A percentile compares a stretch with the other conserved stretches of the same genome.
phyloP scores from a whole-genome alignment of 1,140 invertebrate species.

The Tetraneura akinire region DNA sequence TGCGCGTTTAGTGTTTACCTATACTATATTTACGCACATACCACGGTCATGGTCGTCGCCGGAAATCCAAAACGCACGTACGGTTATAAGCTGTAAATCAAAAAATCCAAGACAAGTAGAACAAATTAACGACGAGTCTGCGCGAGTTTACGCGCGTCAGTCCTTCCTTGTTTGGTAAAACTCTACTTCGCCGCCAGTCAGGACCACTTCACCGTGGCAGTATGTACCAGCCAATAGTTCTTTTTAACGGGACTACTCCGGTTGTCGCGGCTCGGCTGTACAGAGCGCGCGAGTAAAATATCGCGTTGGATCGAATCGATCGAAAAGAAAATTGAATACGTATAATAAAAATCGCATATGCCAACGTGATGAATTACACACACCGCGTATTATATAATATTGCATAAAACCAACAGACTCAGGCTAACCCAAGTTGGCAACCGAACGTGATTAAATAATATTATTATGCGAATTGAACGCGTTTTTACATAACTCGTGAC shows the following conservation, averaged over 20 bases:
- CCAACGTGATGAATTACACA: too few species aligned
- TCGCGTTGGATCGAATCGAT: neutral
- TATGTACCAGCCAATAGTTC: neutral
- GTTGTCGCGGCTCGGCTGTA: neutral
- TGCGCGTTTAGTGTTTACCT: too few species aligned
- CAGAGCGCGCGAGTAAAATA: neutral
- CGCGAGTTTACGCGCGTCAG: slow-evolving; percentile 25
- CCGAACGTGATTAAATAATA: too few species aligned
- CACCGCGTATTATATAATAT: too few species aligned
- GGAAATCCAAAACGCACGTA: neutral
- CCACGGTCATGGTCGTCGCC: neutral
- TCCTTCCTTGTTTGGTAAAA: slow-evolving; percentile 28
- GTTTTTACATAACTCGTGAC: too few species aligned
- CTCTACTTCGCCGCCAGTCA: neutral
- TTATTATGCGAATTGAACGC: too few species aligned
- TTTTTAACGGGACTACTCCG: slow-evolving; percentile 43
- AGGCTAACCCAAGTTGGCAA: too few species aligned
- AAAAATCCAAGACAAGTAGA: slow-evolving; percentile 27
- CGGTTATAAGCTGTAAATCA: neutral
- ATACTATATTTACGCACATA: too few species aligned
- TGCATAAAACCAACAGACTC: too few species aligned
- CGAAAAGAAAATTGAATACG: neutral
- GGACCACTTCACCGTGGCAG: too few species aligned
- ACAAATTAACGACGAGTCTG: slow-evolving; percentile 45
- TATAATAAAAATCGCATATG: neutral